A percentile compares a stretch with the other conserved stretches of the same genome.
phyloP scores from a whole-genome alignment of 2,797 vertebrate genomes.

The Poeciliopsis paucimaculata region DNA sequence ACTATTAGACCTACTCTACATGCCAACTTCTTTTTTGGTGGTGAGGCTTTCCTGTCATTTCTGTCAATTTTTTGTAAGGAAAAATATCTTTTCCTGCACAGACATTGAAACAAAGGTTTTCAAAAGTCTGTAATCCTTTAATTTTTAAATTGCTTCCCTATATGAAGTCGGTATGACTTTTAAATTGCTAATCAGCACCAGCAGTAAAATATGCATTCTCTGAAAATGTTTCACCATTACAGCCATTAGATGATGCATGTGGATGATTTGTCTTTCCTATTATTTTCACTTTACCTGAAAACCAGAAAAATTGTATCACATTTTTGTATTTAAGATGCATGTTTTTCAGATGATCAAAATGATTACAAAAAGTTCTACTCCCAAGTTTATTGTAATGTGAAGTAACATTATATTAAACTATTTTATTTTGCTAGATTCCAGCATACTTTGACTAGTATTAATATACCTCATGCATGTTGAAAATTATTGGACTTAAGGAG shows the following conservation, averaged over 20 bases:
- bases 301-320: not conserved
- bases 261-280: not conserved
- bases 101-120: not conserved
- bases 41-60: not conserved
- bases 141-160: not conserved
- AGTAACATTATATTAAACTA: no score
- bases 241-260: not conserved
- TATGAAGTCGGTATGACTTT: not conserved
- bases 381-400: not conserved
- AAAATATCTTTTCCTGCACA: not conserved
- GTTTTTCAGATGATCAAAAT: no score
- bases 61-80: not conserved
- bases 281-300: not conserved
- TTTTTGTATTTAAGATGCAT: not conserved
- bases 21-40: not conserved
- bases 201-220: not conserved
- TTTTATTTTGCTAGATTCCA: not conserved
- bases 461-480: not conserved
- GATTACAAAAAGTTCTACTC: no score
- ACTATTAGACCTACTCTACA: not conserved
- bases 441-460: not conserved
- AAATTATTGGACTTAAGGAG: not conserved
- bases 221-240: not conserved
- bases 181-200: not conserved
- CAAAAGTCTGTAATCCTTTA: not conserved